These are phyloP conservation scores for Trichonephila inaurata DNA, from an alignment of 1,140 invertebrate species.

Conservation along the genomic window DNA sequence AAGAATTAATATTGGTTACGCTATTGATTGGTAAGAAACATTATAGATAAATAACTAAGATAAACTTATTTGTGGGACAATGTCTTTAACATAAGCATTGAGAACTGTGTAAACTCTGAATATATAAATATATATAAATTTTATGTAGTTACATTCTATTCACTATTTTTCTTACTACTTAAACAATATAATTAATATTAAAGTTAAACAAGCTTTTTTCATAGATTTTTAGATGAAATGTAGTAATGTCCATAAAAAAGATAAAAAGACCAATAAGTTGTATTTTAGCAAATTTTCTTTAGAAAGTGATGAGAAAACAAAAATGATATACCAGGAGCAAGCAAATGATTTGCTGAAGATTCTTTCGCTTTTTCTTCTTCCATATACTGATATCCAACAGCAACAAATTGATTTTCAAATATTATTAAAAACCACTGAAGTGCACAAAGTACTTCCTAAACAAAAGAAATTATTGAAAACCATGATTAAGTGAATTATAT, in stretches of 20 bases:
- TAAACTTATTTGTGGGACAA: too few relatives aligned
- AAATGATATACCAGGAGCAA: conserved; percentile 24
- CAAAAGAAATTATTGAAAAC: background rate
- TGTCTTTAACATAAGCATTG: too few relatives aligned
- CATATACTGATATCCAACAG: conserved; percentile 86
- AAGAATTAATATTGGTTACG: too few relatives aligned
- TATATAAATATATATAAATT: too few relatives aligned
- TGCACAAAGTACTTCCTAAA: conserved; percentile 88
- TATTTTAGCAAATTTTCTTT: too few relatives aligned
- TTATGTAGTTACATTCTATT: background rate
- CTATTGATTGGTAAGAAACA: too few relatives aligned
- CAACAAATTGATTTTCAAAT: conserved; percentile 93
- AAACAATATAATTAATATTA: background rate
- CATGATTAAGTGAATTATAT: too few relatives aligned
- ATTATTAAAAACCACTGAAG: conserved; percentile 94
- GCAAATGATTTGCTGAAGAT: conserved; percentile 49
- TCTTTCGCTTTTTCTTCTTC: conserved; percentile 83
- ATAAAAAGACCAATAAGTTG: background rate
- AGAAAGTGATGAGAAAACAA: background rate
- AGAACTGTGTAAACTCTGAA: too few relatives aligned
- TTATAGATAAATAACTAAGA: too few relatives aligned
- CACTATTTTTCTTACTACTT: background rate
- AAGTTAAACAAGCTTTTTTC: background rate
- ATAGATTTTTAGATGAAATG: too few relatives aligned
- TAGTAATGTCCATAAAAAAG: background rate